Base-by-base conservation (phyloP, 2,113 vertebrate species). In the Leptocoma aspasia region DNA sequence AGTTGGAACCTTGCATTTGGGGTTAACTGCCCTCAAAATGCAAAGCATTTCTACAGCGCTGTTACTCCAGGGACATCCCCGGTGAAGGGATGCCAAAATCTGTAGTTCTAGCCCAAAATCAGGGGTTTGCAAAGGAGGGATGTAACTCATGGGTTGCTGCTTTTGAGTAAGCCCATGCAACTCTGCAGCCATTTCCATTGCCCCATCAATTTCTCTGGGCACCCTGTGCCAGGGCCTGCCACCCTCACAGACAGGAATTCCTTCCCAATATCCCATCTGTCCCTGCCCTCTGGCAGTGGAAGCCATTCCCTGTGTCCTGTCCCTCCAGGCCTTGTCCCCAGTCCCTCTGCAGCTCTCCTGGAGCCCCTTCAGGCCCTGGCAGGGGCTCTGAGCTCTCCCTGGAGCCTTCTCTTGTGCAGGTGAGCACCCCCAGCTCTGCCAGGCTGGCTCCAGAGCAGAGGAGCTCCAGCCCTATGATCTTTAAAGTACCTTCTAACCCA, bases 211-310 rank as follows among this genome's bases (percentile, higher is more conserved):
- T 54, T 47, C 61, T 30, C 39, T 15, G 39, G 15, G 19, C 9
- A 45, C 18, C 60, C 39, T 47, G 20, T 2, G 70, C 61, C 70
- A 66, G 86, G 53, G 23, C 30, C 78, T 75, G 1, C 8, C 60
- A 75, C 28, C 69, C 61, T 68, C 45, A 1, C 69, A 75, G 4
- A 0, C 39, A 82, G 3, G 1, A 75, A 82, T 89, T 41, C 24
- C 86, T 35, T 14, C 16, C 86, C 53, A 21, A 7, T 0, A 21
- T 30, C 11, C 45, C 69, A 71, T 1, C 42, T 4, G 5, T 0
- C 2, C 42, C 76, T 88, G 73, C 64, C 64, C 84, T 78, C 27
- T 52, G 72, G 22, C 72, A 3, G 0, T 50, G 52, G 18, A 14
- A 73, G 86, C 68, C 86, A 65, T 72, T 45, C 2, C 68, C 77